phyloP scores from a whole-genome alignment of 2,888 invertebrate genomes.

The Heteropelma amictum region DNA sequence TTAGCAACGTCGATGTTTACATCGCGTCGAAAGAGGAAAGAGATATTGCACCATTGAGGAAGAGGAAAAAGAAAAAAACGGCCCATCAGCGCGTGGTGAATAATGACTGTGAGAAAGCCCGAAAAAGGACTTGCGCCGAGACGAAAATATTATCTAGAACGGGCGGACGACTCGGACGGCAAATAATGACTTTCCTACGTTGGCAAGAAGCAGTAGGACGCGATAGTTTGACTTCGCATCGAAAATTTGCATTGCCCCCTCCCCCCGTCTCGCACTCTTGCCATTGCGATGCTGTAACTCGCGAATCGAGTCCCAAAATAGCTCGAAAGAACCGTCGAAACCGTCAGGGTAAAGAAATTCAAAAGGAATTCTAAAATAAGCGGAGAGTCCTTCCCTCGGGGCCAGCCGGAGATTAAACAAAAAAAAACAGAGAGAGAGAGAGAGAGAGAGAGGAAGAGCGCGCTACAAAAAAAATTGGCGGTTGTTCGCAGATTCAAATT shows the following conservation, averaged over 20 bases:
- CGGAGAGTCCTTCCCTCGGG: conserved; percentile 12
- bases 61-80: conserved; percentile 2
- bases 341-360: not conserved
- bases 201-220: no score
- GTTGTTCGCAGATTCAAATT: conserved; percentile 31
- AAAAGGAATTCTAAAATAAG: conserved; percentile 26
- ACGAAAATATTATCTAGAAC: no score
- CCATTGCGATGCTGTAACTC: no score
- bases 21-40: conserved; percentile 21
- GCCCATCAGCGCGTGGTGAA: no score
- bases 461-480: not conserved
- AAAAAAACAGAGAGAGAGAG: not conserved
- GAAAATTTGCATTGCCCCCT: no score
- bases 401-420: not conserved
- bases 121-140: no score
- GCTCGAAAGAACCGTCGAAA: not conserved
- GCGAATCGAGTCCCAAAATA: not conserved
- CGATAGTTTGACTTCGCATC: no score
- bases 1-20: no score
- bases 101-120: no score
- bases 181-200: no score
- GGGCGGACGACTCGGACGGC: no score
- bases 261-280: no score
- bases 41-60: conserved; percentile 16
- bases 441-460: not conserved